Conservation (phyloP, 2,888 invertebrate species). For the Microdon myrmicae region DNA sequence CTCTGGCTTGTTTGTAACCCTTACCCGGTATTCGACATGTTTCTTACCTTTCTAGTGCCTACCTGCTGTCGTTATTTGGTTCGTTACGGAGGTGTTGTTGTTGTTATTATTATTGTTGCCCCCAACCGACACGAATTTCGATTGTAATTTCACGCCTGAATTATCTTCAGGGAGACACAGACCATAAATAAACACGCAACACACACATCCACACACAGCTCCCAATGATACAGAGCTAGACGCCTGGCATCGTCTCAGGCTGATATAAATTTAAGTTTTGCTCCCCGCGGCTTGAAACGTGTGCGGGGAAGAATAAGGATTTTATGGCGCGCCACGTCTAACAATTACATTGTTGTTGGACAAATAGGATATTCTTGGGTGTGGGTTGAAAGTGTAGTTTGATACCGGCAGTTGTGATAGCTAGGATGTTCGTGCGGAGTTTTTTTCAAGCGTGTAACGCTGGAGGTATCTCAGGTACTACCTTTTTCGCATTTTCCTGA, state of each 20-base stretch:
- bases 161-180: constrained; percentile 64
- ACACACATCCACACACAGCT: constrained; percentile 15
- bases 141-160: constrained; percentile 66
- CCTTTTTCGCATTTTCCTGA: constrained; percentile 9
- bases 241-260: constrained; percentile 10
- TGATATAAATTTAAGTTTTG: constrained; percentile 39
- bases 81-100: constrained; percentile 17
- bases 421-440: constrained; percentile 1
- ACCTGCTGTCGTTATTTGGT: constrained; percentile 34
- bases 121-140: constrained; percentile 55
- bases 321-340: constrained; percentile 33
- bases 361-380: not conserved
- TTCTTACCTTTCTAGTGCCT: constrained; percentile 20
- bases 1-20: constrained; percentile 19
- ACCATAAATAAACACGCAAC: constrained; percentile 46
- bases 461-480: constrained; percentile 38
- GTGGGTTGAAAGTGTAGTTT: not conserved
- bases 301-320: constrained; percentile 11
- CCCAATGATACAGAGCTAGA: not conserved
- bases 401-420: constrained; percentile 4
- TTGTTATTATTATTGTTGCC: constrained; percentile 6
- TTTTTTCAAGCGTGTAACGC: constrained; percentile 30
- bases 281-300: constrained; percentile 1
- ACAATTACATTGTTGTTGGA: constrained; percentile 35
- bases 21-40: constrained; percentile 2